Percentiles rank a stretch among this genome's conserved stretches.
These are phyloP conservation scores for Disparrhopalites patrizii DNA, from an alignment of 2,888 invertebrate genomes.

Conservation along the genomic window DNA sequence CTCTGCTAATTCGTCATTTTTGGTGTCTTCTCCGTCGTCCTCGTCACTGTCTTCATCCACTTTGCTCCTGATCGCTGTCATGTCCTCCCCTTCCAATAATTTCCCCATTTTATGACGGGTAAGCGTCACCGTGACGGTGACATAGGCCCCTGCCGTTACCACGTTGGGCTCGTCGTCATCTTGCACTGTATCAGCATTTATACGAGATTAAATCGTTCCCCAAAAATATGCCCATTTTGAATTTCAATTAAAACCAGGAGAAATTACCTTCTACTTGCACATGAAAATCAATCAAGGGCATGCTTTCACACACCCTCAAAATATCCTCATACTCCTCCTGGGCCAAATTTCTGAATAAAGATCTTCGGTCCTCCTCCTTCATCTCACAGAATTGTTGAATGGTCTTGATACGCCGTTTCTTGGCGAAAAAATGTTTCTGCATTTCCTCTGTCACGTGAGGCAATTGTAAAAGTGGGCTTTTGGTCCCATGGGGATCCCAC, in stretches of 20 bases:
- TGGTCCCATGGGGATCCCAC: constrained; percentile 79
- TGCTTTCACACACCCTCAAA: constrained; percentile 81
- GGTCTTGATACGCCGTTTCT: constrained; percentile 82
- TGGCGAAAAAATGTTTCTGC: constrained; percentile 76
- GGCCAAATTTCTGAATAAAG: constrained; percentile 72
- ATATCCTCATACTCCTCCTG: constrained; percentile 91
- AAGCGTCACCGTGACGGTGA: constrained; percentile 96
- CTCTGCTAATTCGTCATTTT: constrained; percentile 53
- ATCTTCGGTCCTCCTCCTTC: constrained; percentile 81
- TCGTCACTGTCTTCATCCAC: constrained; percentile 51
- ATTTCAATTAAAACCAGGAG: neutral
- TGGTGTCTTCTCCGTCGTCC: constrained; percentile 57
- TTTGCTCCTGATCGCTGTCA: constrained; percentile 56
- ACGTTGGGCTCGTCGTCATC: constrained; percentile 96
- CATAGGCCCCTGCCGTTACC: constrained; percentile 91
- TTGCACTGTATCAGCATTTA: constrained; percentile 64
- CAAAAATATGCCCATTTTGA: neutral
- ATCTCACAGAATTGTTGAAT: constrained; percentile 87
- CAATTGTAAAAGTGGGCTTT: constrained; percentile 87
- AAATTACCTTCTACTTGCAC: constrained; percentile 86
- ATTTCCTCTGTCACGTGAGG: constrained; percentile 91
- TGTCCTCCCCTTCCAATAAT: constrained; percentile 72
- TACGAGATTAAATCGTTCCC: neutral
- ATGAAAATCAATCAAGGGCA: constrained; percentile 91
- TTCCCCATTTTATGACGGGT: constrained; percentile 80